Evolutionary conservation across 2,113 vertebrate genomes (phyloP), one percentile per base, ranked within the genome.

Genomic region (Haplochromis vanheusdeni): DNA sequence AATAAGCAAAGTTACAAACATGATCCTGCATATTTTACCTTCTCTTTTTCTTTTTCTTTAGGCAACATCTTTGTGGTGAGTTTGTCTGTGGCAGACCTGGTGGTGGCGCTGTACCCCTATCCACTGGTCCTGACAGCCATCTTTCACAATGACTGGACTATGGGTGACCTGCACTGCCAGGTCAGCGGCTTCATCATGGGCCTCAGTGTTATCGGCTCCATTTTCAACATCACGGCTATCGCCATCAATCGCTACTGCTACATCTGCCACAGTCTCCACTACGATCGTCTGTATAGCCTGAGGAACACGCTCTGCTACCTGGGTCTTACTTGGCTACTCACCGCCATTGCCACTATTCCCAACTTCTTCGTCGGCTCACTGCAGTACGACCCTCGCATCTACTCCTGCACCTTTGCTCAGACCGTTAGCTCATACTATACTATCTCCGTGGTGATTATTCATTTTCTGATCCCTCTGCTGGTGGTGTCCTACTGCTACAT

Each of bases 21-120:
- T 21, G 60, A 65, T 65, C 10, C 19, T 79, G 56, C 51, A 49
- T 81, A 31, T 62, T 80, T 87, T 60, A 80, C 37, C 26, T 31
- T 23, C 16, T 49, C 16, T 77, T 33, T 37, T 21, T n/a, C 84
- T 21, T 93, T 37, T 52, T 83, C 86, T 77, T 13, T 89, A 97
- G 96, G 96, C 9, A 97, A 97, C 88, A 96, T 96, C 86, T 97
- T 97, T 52, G 96, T 97, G 87, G 96, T 97, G 94, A 97, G 95
- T 77, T 81, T 96, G 49, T 95, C 95, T 1, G 90, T 96, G 3
- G 95, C 95, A 4, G 95, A 96, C 90, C 93, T 97, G 85, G 95
- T 97, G 87, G 96, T 96, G 81, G 96, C 96, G 0, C 79, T 96
- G 65, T 97, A 96, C 89, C 96, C 96, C 0, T 97, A 96, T 89